Percentiles rank a stretch among this genome's conserved stretches.
phyloP scores from a whole-genome alignment of 2,888 invertebrate species.

The Phytoseiulus persimilis region DNA sequence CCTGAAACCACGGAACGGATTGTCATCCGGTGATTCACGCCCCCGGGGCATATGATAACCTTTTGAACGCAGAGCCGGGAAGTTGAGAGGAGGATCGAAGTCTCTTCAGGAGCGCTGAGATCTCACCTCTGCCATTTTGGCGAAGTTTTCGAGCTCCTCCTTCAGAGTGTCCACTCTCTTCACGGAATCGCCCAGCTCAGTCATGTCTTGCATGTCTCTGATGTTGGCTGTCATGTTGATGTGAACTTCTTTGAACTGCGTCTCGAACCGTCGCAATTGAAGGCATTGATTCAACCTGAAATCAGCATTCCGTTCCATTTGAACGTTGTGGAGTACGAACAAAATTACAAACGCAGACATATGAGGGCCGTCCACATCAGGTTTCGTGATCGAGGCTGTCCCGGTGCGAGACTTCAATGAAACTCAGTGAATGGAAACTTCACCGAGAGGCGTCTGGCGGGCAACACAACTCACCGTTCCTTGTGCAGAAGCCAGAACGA shows the following conservation, averaged over 20 bases:
- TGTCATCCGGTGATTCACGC: no score
- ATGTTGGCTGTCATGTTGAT: conserved; percentile 68
- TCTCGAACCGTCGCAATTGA: conserved; percentile 82
- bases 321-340: no score
- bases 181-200: conserved; percentile 80
- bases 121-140: conserved; percentile 56
- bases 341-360: no score
- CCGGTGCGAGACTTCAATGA: no score
- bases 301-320: background rate
- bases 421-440: no score
- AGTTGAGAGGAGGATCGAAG: no score
- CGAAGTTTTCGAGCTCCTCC: conserved; percentile 67
- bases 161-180: conserved; percentile 68
- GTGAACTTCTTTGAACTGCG: conserved; percentile 63
- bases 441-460: background rate
- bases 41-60: no score
- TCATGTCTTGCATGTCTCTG: conserved; percentile 71
- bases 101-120: no score
- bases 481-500: conserved; percentile 90
- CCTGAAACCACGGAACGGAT: conserved; percentile 51
- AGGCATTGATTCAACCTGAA: conserved; percentile 74
- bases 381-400: no score
- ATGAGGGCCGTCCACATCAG: no score
- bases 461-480: conserved; percentile 49
- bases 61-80: no score